phyloP scores from a whole-genome alignment of 2,888 invertebrate genomes.

The Caenorhabditis sp. region DNA sequence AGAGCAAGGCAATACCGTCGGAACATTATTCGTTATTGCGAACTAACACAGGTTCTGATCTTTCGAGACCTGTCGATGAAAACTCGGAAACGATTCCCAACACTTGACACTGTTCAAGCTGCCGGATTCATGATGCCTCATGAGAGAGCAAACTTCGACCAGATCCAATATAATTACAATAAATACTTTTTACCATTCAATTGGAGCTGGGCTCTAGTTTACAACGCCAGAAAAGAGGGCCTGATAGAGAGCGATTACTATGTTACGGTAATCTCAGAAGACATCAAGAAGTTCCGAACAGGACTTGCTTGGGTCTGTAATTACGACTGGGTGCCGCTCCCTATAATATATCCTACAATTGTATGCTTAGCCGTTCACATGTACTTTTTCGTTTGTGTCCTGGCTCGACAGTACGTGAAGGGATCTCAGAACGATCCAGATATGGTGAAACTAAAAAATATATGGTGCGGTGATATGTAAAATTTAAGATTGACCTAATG shows the following conservation, averaged over 20 bases:
- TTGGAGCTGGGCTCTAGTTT: slow-evolving; percentile 72
- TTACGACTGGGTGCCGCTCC: slow-evolving; percentile 82
- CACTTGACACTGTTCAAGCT: slow-evolving; percentile 75
- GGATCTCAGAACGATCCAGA: slow-evolving; percentile 58
- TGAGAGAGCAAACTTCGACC: slow-evolving; percentile 74
- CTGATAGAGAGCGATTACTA: slow-evolving; percentile 72
- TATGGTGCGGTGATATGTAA: neutral
- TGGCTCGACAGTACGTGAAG: slow-evolving; percentile 74
- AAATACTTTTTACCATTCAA: slow-evolving; percentile 73
- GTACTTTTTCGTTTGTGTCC: slow-evolving; percentile 73
- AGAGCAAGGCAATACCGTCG: slow-evolving; percentile 72
- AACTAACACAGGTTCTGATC: slow-evolving; percentile 72
- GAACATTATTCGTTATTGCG: slow-evolving; percentile 73
- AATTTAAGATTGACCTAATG: slow-evolving; percentile 60
- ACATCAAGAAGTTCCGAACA: slow-evolving; percentile 77
- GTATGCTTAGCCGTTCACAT: slow-evolving; percentile 79
- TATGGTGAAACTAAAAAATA: slow-evolving; percentile 13
- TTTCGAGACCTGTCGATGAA: slow-evolving; percentile 75
- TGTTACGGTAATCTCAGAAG: slow-evolving; percentile 74
- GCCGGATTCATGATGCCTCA: slow-evolving; percentile 76
- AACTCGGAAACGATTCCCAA: slow-evolving; percentile 73
- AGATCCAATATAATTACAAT: slow-evolving; percentile 74
- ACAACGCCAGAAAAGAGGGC: slow-evolving; percentile 71
- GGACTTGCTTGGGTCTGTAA: slow-evolving; percentile 78
- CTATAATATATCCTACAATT: slow-evolving; percentile 81